Evolutionary conservation across 2,888 invertebrate species (phyloP), one percentile per base, ranked within the genome.

Genomic region (Nasonovia ribisnigri): DNA sequence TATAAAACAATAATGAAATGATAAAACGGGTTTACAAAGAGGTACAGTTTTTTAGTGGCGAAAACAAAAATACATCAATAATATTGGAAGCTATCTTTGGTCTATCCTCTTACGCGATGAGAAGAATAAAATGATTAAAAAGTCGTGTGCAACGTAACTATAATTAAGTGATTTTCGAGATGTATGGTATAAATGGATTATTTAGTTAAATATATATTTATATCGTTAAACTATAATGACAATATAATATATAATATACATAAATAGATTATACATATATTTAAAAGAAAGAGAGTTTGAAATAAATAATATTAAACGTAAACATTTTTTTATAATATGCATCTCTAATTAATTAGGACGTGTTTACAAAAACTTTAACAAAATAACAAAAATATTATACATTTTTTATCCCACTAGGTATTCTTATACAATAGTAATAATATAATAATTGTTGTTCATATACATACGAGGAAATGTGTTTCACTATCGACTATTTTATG

Each of bases 301-400:
- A 67, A 88, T 88, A 88, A 92, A 88, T 48, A 88, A 88, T 67
- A 92, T 88, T 48, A 88, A 87, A 92, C 88, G 67, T 92, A 51
- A 92, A 67, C 67, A 88, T 67, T 67, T 67, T 67, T 42, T 87
- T 84, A 84, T n/a, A 51, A 91, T 77, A 86, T 46, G n/a, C 57
- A 57, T 86, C 84, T 92, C 54, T 51, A 36, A 60, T 77, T 67
- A 5, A 67, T 48, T 88, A 92, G 88, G 92, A 92, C 88, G 54
- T 91, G 84, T 91, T 67, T 87, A 86, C 42, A 57, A 92, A 60
- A 92, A 92, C 92, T 67, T 92, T 48, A 92, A 92, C 92, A 92
- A 92, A 92, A 92, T 87, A 92, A 92, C 87, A 92, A 92, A 87
- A 87, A 92, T 92, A 92, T 92, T 43, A 84, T 91, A 91, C 86